A percentile compares a stretch with the other conserved stretches of the same genome.
Conservation (phyloP, 2,113 vertebrate genomes). For the Talpa occidentalis region DNA sequence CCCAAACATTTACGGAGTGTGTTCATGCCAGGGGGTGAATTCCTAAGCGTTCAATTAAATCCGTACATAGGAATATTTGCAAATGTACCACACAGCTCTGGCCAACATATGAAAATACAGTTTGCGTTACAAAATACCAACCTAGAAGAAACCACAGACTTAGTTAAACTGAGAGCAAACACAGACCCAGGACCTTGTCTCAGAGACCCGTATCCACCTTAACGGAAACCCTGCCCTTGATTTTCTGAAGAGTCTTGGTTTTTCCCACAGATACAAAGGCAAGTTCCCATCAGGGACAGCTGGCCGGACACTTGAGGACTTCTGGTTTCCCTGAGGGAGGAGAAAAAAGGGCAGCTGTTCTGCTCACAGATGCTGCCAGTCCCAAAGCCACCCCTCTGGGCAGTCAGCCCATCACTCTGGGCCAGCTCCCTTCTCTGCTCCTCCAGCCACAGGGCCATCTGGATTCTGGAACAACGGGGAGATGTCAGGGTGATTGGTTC, state of each 20-base stretch:
- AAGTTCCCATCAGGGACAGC: slow-evolving; percentile 6
- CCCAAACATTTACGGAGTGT: not conserved
- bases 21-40: not conserved
- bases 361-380: not conserved
- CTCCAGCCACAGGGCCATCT: not conserved
- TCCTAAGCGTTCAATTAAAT: not conserved
- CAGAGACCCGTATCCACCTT: not conserved
- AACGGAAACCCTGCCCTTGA: not conserved
- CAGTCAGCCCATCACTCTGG: not conserved
- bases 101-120: not conserved
- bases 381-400: not conserved
- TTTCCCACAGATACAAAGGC: not conserved
- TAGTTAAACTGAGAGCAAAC: not conserved
- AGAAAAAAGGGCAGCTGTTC: not conserved
- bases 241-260: not conserved
- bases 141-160: not conserved
- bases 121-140: not conserved
- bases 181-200: not conserved
- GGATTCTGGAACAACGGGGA: not conserved
- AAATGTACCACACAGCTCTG: not conserved
- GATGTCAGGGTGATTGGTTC: not conserved
- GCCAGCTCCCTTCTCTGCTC: not conserved
- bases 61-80: not conserved
- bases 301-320: not conserved
- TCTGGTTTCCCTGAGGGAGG: not conserved